Evolutionary conservation across 2,797 vertebrate species (phyloP).

Genomic region (Megalops cyprinoides): DNA sequence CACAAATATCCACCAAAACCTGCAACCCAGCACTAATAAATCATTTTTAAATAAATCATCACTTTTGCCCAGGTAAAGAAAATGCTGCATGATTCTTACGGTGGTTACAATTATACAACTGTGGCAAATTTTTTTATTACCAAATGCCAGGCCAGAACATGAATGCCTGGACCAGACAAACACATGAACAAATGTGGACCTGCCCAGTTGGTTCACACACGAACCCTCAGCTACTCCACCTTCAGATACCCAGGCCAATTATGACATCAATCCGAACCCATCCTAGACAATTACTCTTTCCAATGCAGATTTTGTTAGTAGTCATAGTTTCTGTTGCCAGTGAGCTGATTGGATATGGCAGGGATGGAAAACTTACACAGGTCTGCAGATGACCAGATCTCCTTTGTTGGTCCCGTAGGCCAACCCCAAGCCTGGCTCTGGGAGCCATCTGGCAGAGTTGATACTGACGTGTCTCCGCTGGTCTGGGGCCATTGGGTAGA

Average conservation of each 20-base stretch:
- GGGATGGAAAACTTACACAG: conserved; percentile 84
- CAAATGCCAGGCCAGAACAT: not conserved
- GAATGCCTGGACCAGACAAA: not conserved
- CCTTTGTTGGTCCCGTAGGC: conserved; percentile 99
- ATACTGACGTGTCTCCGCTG: conserved; percentile 98
- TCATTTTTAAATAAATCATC: too few relatives aligned
- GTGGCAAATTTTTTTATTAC: not conserved
- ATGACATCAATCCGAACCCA: not conserved
- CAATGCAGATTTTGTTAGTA: not conserved
- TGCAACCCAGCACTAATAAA: not conserved
- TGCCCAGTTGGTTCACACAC: not conserved
- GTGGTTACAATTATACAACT: not conserved
- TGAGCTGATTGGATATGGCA: not conserved
- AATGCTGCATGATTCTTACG: not conserved
- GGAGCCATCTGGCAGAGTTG: conserved; percentile 97
- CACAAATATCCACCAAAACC: not conserved
- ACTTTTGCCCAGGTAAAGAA: not conserved
- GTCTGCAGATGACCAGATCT: conserved; percentile 96
- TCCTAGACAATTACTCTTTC: not conserved
- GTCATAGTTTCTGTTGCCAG: not conserved
- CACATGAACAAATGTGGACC: not conserved
- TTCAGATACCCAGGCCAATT: not conserved
- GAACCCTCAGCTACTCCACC: not conserved
- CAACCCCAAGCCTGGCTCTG: conserved; percentile 92
- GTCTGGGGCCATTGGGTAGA: conserved; percentile 98